phyloP scores from a whole-genome alignment of 37 sponge, comb jelly and placozoan species.

The Chondrosia reniformis region DNA sequence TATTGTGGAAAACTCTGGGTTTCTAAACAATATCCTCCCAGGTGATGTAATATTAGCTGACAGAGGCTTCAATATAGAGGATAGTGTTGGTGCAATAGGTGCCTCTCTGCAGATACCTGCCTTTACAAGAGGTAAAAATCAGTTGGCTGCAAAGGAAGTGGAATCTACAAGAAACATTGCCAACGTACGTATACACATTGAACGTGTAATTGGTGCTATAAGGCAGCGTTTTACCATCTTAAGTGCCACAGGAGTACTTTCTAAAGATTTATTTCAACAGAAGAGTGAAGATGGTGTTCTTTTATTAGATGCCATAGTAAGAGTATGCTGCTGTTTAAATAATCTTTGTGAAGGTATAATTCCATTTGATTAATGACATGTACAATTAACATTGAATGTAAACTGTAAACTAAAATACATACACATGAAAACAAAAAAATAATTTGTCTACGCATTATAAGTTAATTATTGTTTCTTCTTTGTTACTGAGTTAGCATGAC shows the following conservation, averaged over 20 bases:
- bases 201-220: slow-evolving; percentile 51
- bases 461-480: neutral
- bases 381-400: neutral
- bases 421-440: neutral
- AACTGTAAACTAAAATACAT: neutral
- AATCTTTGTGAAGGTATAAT: slow-evolving; percentile 37
- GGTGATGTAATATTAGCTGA: slow-evolving; percentile 45
- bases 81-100: slow-evolving; percentile 13
- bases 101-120: slow-evolving; percentile 34
- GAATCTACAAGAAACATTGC: slow-evolving; percentile 44
- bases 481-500: neutral
- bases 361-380: neutral
- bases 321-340: slow-evolving; percentile 39
- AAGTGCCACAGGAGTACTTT: neutral
- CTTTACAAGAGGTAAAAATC: slow-evolving; percentile 36
- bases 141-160: slow-evolving; percentile 34
- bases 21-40: slow-evolving; percentile 4
- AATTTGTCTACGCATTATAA: neutral
- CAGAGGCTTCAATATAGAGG: slow-evolving; percentile 37
- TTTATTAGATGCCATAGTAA: slow-evolving; percentile 18
- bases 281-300: neutral
- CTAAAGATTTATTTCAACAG: neutral
- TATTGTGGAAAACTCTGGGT: slow-evolving; percentile 6
- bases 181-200: slow-evolving; percentile 44
- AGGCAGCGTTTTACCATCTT: slow-evolving; percentile 37